Conservation (phyloP, 2,888 invertebrate genomes). For the Caenorhabditis sp. region DNA sequence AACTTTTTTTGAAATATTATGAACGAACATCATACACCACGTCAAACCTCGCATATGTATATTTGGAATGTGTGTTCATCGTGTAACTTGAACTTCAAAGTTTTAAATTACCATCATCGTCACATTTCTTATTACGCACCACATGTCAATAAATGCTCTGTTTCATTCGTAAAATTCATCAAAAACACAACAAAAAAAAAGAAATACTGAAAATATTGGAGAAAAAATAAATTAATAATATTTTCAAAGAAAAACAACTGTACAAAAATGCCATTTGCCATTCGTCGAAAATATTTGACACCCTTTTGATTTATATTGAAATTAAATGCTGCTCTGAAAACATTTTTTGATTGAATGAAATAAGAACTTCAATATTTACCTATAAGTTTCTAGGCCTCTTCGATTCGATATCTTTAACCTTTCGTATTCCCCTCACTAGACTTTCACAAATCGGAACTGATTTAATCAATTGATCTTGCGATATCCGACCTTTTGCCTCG, state of each 20-base stretch:
- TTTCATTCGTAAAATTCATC: not conserved
- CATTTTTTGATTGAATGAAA: not conserved
- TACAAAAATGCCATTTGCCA: not conserved
- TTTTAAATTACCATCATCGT: not conserved
- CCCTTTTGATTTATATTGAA: not conserved
- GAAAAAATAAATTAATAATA: not conserved
- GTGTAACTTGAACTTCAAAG: not conserved
- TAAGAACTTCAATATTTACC: no score
- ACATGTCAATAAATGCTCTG: not conserved
- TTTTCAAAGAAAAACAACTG: not conserved
- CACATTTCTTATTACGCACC: not conserved
- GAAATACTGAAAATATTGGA: not conserved
- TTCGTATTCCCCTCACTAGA: conserved; percentile 30
- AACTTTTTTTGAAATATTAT: no score
- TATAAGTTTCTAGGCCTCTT: not conserved
- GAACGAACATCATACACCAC: no score
- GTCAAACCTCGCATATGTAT: no score
- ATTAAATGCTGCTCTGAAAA: no score
- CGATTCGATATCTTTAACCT: conserved; percentile 27
- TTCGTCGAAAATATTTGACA: not conserved
- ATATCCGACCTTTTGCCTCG: conserved; percentile 1
- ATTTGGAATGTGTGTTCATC: not conserved
- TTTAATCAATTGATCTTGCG: conserved; percentile 33
- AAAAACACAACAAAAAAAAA: not conserved
- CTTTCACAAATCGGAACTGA: conserved; percentile 35